Evolutionary conservation across 2,113 vertebrate species (phyloP).

Genomic region (Heterotis niloticus): DNA sequence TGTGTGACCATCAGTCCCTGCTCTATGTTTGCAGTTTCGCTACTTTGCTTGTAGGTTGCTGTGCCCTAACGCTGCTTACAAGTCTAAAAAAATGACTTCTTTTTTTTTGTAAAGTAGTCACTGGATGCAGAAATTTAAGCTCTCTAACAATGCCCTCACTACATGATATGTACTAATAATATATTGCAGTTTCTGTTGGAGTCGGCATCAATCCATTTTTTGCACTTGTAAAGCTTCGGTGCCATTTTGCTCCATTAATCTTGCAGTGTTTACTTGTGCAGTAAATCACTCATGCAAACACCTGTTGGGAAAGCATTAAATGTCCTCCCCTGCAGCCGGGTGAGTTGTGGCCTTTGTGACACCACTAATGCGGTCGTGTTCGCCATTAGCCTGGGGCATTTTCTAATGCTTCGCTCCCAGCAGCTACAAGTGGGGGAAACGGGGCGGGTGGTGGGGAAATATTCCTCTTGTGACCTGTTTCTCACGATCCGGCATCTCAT

Average conservation of each 20-base stretch:
- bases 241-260: constrained; percentile 58
- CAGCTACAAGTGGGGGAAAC: not conserved
- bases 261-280: constrained; percentile 55
- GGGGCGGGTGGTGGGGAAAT: not conserved
- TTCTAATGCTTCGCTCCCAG: not conserved
- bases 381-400: constrained; percentile 40
- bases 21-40: no score
- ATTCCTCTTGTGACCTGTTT: not conserved
- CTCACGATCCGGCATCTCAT: not conserved
- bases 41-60: no score
- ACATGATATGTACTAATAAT: constrained; percentile 42
- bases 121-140: not conserved
- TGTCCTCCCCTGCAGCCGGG: constrained; percentile 41
- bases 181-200: constrained; percentile 45
- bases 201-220: constrained; percentile 32
- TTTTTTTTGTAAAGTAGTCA: no score
- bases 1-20: no score
- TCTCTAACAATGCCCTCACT: not conserved
- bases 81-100: no score
- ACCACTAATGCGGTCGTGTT: constrained; percentile 47
- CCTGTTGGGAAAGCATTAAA: constrained; percentile 56
- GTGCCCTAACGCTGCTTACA: no score
- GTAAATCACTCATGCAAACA: constrained; percentile 53
- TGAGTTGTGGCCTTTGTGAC: constrained; percentile 37
- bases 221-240: constrained; percentile 27